Conservation (phyloP, 1,140 invertebrate genomes). For the Leptinotarsa texana region DNA sequence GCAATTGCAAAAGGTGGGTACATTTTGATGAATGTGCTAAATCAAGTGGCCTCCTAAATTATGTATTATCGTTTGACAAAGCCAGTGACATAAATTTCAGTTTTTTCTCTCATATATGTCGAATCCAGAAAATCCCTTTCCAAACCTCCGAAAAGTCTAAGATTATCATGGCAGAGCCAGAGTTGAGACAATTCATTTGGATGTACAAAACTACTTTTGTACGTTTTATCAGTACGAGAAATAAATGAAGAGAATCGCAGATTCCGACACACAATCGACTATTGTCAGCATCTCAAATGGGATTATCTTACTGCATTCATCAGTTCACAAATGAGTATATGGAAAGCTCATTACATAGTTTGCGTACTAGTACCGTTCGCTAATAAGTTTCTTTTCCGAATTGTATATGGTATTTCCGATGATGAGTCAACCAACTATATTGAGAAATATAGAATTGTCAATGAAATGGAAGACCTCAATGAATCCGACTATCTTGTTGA, state of each 20-base stretch:
- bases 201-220: no score
- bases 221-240: not conserved
- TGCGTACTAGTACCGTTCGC: no score
- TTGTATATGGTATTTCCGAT: no score
- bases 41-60: not conserved
- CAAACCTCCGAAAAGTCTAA: not conserved
- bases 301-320: not conserved
- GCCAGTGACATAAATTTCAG: conserved; percentile 5
- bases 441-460: no score
- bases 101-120: not conserved
- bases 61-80: not conserved
- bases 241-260: not conserved
- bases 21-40: not conserved
- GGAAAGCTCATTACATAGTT: no score
- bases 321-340: not conserved
- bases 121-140: not conserved
- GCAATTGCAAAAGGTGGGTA: conserved; percentile 2
- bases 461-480: no score
- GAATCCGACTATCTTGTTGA: no score
- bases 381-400: no score
- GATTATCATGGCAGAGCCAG: not conserved
- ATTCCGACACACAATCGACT: not conserved
- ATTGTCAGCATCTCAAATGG: not conserved
- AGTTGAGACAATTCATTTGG: not conserved
- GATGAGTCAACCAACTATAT: no score